phyloP scores from a whole-genome alignment of 2,797 vertebrate genomes.

The Mormyrops attenuatus region DNA sequence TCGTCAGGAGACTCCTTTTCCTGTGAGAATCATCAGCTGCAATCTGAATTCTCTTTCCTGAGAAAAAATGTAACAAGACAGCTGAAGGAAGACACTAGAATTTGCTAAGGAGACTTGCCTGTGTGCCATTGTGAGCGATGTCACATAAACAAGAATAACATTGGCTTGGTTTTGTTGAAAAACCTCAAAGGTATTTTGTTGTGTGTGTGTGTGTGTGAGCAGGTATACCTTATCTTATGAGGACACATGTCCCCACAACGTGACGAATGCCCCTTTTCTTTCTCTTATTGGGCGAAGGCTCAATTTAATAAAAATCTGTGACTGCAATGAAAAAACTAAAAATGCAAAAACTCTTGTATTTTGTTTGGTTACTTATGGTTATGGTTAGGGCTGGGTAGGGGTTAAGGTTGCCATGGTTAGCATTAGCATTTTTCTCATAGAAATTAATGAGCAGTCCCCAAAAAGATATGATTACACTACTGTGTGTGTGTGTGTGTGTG shows the following conservation, averaged over 20 bases:
- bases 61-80: not conserved
- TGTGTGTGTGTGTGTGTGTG: not conserved
- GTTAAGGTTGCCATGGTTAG: not conserved
- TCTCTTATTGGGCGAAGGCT: too few relatives aligned
- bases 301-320: too few relatives aligned
- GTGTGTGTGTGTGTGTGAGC: not conserved
- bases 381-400: too few relatives aligned
- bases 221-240: too few relatives aligned
- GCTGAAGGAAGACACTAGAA: not conserved
- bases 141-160: not conserved
- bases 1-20: not conserved
- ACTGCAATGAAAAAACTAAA: too few relatives aligned
- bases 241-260: too few relatives aligned
- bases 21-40: not conserved
- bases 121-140: not conserved
- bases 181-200: not conserved
- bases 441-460: not conserved
- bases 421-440: not conserved
- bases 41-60: not conserved
- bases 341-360: not conserved
- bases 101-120: not conserved
- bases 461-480: not conserved
- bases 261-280: too few relatives aligned
- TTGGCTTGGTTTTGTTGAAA: not conserved
- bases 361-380: not conserved